Evolutionary conservation across 2,888 invertebrate species (phyloP), one percentile per base, ranked within the genome.

Genomic region (Nipponacmea schrenckii): DNA sequence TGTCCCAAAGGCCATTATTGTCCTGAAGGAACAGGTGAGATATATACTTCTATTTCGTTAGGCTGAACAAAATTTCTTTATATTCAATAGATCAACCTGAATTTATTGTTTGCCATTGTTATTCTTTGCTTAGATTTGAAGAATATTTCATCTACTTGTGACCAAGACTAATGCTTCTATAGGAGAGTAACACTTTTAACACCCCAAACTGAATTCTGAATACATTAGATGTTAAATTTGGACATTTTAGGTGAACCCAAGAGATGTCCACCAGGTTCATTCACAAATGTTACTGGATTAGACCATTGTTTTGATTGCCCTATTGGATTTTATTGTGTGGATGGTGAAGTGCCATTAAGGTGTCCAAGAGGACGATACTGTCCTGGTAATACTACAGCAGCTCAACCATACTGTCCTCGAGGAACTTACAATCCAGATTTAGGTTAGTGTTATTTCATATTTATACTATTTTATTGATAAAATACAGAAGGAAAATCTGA

Each of bases 281-380:
- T 80, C 73, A 81, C 78, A 74, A 86, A 86, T 68, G 78, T 76
- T 8, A 86, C 85, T 10, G 83, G 83, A 5, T 71, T 74, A 64
- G 75, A 68, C n/a, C 62, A 74, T 45, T 84, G 84, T 74, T 81
- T 78, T 66, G 77, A 75, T 69, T 88, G 88, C 77, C 86, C 87
- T 12, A 74, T 83, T 17, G 87, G 87, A 4, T 87, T 71, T 74
- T 88, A 85, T 78, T 88, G 88, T 73, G 80, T 79, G 8, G 84
- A 84, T 69, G 84, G 85, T 39, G 84, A 79, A 64, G 70, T 78
- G 68, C 81, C 83, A 0, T 69, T 80, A 64, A 77, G 75, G 14
- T 87, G 87, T 78, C 81, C 84, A 5, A 75, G 79, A 50, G 88
- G 88, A 1, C 80, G 80, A 17, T 88, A 88, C 74, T 88, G 88